Evolutionary conservation across 2,888 invertebrate species (phyloP).

Genomic region (Rhogogaster chlorosoma): DNA sequence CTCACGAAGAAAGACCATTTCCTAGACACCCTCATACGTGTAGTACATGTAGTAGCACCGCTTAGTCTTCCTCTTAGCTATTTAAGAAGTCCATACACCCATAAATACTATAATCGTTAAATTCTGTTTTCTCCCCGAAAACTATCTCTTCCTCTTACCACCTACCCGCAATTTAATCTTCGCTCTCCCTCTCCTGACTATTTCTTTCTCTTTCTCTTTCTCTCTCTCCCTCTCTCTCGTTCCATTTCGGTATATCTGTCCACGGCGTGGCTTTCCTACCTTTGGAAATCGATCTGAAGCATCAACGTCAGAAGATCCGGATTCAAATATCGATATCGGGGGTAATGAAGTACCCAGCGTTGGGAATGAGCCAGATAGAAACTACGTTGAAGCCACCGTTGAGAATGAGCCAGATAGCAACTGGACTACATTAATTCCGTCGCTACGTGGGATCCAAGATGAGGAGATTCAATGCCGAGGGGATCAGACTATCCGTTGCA

Average conservation of each 20-base stretch:
- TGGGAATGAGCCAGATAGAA: no score
- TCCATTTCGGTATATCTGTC: not conserved
- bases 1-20: no score
- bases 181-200: not conserved
- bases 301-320: not conserved
- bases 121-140: not conserved
- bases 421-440: not conserved
- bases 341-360: no score
- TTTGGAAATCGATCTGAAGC: not conserved
- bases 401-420: not conserved
- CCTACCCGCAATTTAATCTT: slow-evolving; percentile 1
- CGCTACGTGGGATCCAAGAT: not conserved
- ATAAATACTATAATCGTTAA: not conserved
- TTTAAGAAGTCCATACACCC: not conserved
- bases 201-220: not conserved
- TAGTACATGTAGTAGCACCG: not conserved
- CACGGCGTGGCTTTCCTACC: not conserved
- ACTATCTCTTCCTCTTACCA: not conserved
- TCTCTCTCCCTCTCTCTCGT: not conserved
- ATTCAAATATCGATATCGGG: not conserved
- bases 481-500: slow-evolving; percentile 79
- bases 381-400: not conserved
- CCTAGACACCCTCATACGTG: not conserved
- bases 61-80: not conserved
- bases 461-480: slow-evolving; percentile 75